Base-by-base conservation (phyloP, 2,797 vertebrate species). In the Anableps anableps region DNA sequence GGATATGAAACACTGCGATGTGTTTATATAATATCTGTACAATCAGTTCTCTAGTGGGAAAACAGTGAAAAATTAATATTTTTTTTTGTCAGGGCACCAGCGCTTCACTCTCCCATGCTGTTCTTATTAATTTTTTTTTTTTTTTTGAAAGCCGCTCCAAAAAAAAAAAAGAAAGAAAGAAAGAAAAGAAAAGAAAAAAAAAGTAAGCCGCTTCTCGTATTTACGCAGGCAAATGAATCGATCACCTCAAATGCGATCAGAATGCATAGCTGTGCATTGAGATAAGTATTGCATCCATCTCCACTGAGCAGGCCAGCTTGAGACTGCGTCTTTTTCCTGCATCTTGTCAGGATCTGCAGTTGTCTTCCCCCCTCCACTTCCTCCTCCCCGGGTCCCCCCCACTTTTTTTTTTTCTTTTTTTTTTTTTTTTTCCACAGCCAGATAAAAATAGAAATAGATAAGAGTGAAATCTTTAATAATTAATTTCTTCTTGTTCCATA, bases 381-480 rank as follows among this genome's bases (percentile, higher is more conserved):
- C 41, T 45, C 79, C 66, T 81, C 76, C 74, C 73, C 83, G 76
- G 73, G 78, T 88, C 78, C 50, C 53, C 55, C 50, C 53, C 38
- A 23, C 21, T 53, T 53, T 16, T 53, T 53, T 16, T 23, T 53
- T 14, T 21, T 51, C 47, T 16, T 26, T 0, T 29, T 10, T 53
- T 10, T 62, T 34, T 17, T 34, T 34, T 19, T 14, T 8, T 29
- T 11, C 55, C 43, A 21, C 72, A 81, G 83, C 43, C 70, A 83
- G 90, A 90, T 89, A 91, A 94, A 94, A 94, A 94, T 94, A 94
- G 88, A 88, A 88, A 87, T 82, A 84, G 87, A 92, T 93, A 89
- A 83, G 85, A 91, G 88, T 82, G 78, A 89, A 89, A 87, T 85
- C 82, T 93, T 94, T 77, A 92, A 94, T 95, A 90, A 95, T 95